Conservation (phyloP, 1,140 invertebrate genomes). For the Lerema accius region DNA sequence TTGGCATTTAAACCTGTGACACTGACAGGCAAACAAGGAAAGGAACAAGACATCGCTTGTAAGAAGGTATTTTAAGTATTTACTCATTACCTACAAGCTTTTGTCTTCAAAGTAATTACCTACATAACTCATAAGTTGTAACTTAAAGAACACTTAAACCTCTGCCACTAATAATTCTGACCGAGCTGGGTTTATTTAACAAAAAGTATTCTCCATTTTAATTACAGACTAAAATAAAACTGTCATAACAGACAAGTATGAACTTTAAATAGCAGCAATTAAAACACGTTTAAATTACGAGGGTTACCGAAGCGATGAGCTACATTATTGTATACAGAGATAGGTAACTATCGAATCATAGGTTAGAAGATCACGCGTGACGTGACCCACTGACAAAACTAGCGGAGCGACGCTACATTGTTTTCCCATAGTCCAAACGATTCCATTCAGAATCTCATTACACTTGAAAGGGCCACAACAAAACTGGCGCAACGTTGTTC, state of each 20-base stretch:
- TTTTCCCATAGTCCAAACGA: conserved; percentile 70
- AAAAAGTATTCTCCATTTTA: too few species aligned
- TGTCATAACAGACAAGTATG: conserved; percentile 27
- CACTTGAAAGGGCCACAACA: conserved; percentile 73
- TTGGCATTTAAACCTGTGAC: conserved; percentile 32
- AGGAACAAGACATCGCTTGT: conserved; percentile 40
- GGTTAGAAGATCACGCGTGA: conserved; percentile 42
- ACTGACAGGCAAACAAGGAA: conserved; percentile 46
- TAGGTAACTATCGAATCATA: conserved; percentile 14
- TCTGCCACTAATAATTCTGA: too few species aligned
- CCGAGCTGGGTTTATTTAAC: too few species aligned
- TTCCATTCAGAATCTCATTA: conserved; percentile 81
- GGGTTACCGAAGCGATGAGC: not conserved
- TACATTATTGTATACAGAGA: not conserved
- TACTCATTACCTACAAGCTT: conserved; percentile 59
- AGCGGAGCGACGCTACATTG: conserved; percentile 63
- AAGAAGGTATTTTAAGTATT: conserved; percentile 42
- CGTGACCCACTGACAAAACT: conserved; percentile 71
- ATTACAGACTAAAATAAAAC: conserved; percentile 18
- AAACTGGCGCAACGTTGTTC: conserved; percentile 76
- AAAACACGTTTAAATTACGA: conserved; percentile 20
- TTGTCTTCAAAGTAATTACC: conserved; percentile 51
- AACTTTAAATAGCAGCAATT: conserved; percentile 22
- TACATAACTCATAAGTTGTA: too few species aligned
- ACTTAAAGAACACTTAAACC: too few species aligned